A percentile compares a stretch with the other conserved stretches of the same genome.
These are phyloP conservation scores for Chloroceryle aenea DNA, from an alignment of 2,113 vertebrate species.

Conservation along the genomic window DNA sequence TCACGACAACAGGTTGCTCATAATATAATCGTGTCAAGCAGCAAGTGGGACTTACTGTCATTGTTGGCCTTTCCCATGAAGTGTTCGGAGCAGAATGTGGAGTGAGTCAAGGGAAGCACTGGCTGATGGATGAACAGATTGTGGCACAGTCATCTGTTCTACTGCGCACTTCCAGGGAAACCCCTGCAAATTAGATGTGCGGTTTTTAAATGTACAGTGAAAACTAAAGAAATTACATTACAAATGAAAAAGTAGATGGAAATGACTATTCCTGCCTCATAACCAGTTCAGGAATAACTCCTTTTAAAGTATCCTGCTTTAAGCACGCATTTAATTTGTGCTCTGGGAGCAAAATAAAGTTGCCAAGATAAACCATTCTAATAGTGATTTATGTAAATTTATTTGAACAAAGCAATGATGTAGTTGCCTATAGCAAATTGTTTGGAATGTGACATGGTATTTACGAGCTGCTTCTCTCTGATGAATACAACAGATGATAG, in stretches of 20 bases:
- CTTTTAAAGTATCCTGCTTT: slow-evolving; percentile 74
- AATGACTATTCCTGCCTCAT: slow-evolving; percentile 65
- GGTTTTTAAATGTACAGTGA: slow-evolving; percentile 43
- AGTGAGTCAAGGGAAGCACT: slow-evolving; percentile 49
- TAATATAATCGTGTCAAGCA: slow-evolving; percentile 42
- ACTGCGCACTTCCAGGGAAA: slow-evolving; percentile 47
- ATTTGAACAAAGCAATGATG: slow-evolving; percentile 75
- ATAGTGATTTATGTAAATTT: slow-evolving; percentile 81
- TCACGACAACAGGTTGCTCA: slow-evolving; percentile 52
- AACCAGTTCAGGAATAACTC: slow-evolving; percentile 70
- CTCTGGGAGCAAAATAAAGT: slow-evolving; percentile 76
- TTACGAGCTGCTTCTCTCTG: slow-evolving; percentile 30
- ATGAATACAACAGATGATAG: slow-evolving; percentile 52
- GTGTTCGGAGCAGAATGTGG: slow-evolving; percentile 18
- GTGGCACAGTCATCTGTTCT: slow-evolving; percentile 3
- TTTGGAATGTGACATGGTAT: slow-evolving; percentile 71
- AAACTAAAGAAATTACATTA: slow-evolving; percentile 63
- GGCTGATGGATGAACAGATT: slow-evolving; percentile 50
- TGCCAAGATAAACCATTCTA: slow-evolving; percentile 74
- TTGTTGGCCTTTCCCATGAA: slow-evolving; percentile 36
- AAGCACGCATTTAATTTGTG: slow-evolving; percentile 78
- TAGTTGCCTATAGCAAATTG: slow-evolving; percentile 76
- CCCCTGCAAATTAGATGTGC: slow-evolving; percentile 12
- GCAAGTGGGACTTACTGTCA: slow-evolving; percentile 36
- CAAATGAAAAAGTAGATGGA: slow-evolving; percentile 64